Evolutionary conservation across 2,113 vertebrate species (phyloP).

Genomic region (Colaptes auratus): DNA sequence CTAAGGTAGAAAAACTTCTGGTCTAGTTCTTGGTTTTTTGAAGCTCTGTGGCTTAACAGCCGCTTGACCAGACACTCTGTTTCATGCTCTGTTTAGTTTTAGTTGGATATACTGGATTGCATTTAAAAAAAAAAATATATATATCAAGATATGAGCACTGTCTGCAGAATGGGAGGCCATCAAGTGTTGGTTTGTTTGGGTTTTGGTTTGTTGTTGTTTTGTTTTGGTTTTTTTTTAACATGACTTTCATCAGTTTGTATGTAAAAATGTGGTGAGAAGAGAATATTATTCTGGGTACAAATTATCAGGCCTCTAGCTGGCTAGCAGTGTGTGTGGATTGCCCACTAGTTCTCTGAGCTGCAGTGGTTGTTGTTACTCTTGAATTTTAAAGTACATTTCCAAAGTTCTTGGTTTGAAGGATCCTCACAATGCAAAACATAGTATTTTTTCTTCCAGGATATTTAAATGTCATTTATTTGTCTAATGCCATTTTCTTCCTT

Average conservation of each 20-base stretch:
- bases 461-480: background rate
- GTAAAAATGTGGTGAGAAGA: background rate
- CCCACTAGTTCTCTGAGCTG: background rate
- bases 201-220: too few species aligned
- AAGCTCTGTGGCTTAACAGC: background rate
- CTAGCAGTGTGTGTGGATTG: accelerated
- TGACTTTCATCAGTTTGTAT: background rate
- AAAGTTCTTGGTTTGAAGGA: background rate
- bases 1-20: constrained; percentile 75
- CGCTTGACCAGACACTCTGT: background rate
- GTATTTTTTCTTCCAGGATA: accelerated
- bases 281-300: background rate
- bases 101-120: background rate
- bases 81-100: background rate
- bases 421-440: accelerated
- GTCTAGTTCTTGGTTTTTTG: background rate
- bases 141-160: background rate
- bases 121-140: background rate
- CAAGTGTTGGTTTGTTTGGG: background rate
- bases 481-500: background rate
- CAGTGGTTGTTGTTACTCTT: background rate
- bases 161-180: background rate
- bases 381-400: background rate
- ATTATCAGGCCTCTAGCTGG: background rate
- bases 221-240: background rate